Percentiles rank a stretch among this genome's conserved stretches.
These are phyloP conservation scores for Microcebus tavaratra DNA, from an alignment of 2,113 vertebrate genomes.

Conservation along the genomic window DNA sequence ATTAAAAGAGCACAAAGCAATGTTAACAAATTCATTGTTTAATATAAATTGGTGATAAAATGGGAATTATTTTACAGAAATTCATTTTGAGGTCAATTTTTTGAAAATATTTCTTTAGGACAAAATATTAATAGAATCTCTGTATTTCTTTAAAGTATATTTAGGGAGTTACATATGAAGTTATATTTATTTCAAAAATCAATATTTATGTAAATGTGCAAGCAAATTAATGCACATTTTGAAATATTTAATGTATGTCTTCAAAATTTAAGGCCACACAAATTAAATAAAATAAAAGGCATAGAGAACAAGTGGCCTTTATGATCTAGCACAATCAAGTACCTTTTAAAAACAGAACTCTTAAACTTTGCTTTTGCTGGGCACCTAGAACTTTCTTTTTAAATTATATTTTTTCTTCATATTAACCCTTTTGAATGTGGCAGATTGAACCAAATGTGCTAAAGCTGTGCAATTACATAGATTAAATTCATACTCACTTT, in stretches of 20 bases:
- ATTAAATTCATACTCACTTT: neutral
- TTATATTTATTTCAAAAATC: neutral
- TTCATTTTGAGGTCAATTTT: neutral
- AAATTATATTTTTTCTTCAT: neutral
- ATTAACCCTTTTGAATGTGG: neutral
- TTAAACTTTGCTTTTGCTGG: neutral
- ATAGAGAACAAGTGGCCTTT: neutral
- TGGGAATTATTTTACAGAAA: neutral
- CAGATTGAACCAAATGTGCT: neutral
- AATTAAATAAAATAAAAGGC: neutral
- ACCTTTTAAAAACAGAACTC: neutral
- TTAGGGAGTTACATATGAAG: neutral
- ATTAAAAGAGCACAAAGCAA: neutral
- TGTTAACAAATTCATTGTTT: neutral
- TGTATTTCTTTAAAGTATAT: neutral
- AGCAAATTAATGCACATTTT: neutral
- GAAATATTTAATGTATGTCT: neutral
- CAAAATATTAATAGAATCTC: neutral
- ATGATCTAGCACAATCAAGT: neutral
- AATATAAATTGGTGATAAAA: neutral
- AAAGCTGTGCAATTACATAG: neutral
- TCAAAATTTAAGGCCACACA: neutral
- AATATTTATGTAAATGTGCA: neutral
- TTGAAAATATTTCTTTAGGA: neutral
- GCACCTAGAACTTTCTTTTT: conserved; percentile 12